Evolutionary conservation across 1,140 invertebrate species (phyloP), one percentile per base, ranked within the genome.

Genomic region (Temnothorax longispinosus): DNA sequence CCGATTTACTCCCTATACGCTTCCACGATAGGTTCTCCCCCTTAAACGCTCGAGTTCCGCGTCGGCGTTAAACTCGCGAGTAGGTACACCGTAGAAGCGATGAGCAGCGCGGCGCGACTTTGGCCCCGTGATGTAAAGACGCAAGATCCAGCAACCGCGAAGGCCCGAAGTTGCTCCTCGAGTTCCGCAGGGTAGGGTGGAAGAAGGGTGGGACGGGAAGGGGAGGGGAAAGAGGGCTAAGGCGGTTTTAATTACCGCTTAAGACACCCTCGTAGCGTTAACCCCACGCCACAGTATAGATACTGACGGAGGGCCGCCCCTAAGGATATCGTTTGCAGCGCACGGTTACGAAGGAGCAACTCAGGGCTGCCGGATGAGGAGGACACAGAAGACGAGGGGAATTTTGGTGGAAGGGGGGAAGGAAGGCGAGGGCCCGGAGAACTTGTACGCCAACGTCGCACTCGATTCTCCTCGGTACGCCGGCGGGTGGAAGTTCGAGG

Each of bases 241-340:
- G 92, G 88, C 88, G 93, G 92, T 93, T 93, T 94, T 93, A 93
- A 94, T 94, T 94, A 93, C 92, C 91, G 91, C 89, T 93, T 90
- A 93, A 93, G 92, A 77, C 88, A 88, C 92, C 88, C 90, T 92
- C 88, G 89, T 89, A 81, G 89, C 91, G 86, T 90, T 90, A 91
- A 90, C 89, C 92, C 89, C 89, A 60, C 88, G 90, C 86, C 88
- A 27, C 27, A 27, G 60, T 64, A 47, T 38, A 65, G 82, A 85
- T 85, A 85, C 82, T 67, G 82, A 78, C 50, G 82, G 35, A 78
- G 82, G 44, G 76, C 50, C 44, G 56, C 47, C 85, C 74, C 82
- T 85, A 65, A 78, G 52, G 82, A 85, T 85, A 85, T 85, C 82
- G 82, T 85, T 88, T 86, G 84, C 62, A 75, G 77, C 62, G 58